Percentiles rank a stretch among this genome's conserved stretches.
phyloP scores from a whole-genome alignment of 2,113 vertebrate genomes.

The Columbina picui region DNA sequence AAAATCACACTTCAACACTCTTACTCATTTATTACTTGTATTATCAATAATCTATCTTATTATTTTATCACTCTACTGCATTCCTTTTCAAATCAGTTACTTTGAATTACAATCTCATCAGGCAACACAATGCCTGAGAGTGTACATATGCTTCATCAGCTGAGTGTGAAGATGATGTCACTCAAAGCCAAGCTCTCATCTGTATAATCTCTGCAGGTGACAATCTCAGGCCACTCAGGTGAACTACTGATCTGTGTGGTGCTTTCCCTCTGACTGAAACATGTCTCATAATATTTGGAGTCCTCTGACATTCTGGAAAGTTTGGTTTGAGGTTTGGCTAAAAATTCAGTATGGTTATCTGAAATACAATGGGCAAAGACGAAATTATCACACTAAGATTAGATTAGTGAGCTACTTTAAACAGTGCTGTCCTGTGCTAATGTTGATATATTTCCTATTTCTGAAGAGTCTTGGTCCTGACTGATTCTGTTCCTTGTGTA shows the following conservation, averaged over 20 bases:
- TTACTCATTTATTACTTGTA: slow-evolving; percentile 19
- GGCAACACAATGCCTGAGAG: not conserved
- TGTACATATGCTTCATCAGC: not conserved
- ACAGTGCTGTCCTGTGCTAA: not conserved
- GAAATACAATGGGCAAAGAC: not conserved
- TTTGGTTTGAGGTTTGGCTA: not conserved
- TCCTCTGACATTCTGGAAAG: not conserved
- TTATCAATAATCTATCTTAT: slow-evolving; percentile 32
- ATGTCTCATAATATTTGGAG: not conserved
- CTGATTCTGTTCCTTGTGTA: not conserved
- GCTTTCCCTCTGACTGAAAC: not conserved
- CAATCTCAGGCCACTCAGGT: not conserved
- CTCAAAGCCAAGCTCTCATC: not conserved
- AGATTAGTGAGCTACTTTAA: not conserved
- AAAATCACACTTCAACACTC: slow-evolving; percentile 20
- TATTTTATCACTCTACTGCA: slow-evolving; percentile 28
- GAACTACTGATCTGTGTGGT: not conserved
- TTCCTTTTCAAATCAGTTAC: not conserved
- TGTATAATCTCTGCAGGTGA: not conserved
- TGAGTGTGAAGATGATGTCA: not conserved
- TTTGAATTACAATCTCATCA: slow-evolving; percentile 35
- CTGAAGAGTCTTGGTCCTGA: not conserved
- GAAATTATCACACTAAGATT: not conserved
- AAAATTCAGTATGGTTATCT: not conserved
- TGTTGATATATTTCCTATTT: not conserved